Base-by-base conservation (phyloP, 2,797 vertebrate genomes). In the Acrossocheilus wenchowensis region DNA sequence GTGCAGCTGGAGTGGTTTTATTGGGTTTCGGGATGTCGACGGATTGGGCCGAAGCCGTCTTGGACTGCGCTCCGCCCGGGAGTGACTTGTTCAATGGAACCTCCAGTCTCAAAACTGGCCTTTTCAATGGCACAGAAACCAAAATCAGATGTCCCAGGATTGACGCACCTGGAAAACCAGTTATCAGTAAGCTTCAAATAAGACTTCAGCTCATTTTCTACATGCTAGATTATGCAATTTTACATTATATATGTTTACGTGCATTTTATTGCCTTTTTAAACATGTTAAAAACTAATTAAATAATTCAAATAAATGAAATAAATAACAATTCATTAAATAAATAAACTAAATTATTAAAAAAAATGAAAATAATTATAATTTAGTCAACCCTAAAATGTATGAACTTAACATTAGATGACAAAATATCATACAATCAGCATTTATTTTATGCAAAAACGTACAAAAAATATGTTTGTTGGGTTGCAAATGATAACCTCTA, bases 1-100 rank as follows among this genome's bases (percentile, higher is more conserved):
- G 90, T 0, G 4, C 87, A 12, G 2, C 80, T 0, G 90, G 93
- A 19, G 89, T 93, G 6, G 89, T 41, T 1, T 0, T 96, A 3
- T 5, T 96, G 84, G 94, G 92, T 1, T 95, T 39, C 30, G 87
- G 88, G 79, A 94, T 96, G 93, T 92, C 95, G 0, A 3, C 21
- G 0, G 0, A 64, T 0, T 96, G 96, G 96, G 64, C 90, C 9
- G 1, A 2, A 1, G 87, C 83, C 0, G 17, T 23, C 0, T 80
- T 95, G 89, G 5, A 21, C 0, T 96, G 96, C 6, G 9, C 5
- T 6, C 1, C 8, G 0, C 0, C 0, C 0, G 8, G 0, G 2
- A 2, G 0, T 0, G 0, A 0, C 0, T 0, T 0, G 0, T 82
- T 50, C 54, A 93, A 90, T 6, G 94, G 94, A 48, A 84, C 64